Evolutionary conservation across 2,113 vertebrate species (phyloP).

Genomic region (Petrocephalus microphthalmus): DNA sequence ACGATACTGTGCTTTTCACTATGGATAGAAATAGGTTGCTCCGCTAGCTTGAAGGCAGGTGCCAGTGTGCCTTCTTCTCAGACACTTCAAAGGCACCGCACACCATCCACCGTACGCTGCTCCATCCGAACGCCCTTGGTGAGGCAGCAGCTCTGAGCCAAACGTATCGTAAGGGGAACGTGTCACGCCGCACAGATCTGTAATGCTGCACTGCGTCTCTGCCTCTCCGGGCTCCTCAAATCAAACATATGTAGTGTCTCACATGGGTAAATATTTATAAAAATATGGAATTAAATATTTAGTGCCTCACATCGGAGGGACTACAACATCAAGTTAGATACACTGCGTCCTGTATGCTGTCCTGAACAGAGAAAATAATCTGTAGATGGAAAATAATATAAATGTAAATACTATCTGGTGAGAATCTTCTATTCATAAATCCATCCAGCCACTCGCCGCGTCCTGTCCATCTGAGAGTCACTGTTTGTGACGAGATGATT

Average conservation of each 20-base stretch:
- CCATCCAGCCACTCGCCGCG: neutral
- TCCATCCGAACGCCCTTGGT: neutral
- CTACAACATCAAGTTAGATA: neutral
- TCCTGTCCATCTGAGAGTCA: neutral
- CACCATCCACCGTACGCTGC: neutral
- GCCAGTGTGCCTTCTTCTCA: neutral
- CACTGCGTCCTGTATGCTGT: neutral
- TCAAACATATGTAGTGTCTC: neutral
- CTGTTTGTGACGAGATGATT: neutral
- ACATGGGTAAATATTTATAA: slow-evolving; percentile 1
- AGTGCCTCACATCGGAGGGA: neutral
- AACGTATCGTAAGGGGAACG: neutral
- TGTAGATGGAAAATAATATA: neutral
- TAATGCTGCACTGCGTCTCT: neutral
- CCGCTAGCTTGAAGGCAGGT: neutral
- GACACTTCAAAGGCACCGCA: neutral
- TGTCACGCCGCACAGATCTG: neutral
- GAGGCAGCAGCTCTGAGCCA: neutral
- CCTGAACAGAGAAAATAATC: neutral
- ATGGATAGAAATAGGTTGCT: neutral
- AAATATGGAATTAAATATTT: neutral
- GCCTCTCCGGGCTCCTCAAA: neutral
- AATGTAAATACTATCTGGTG: slow-evolving; percentile 1
- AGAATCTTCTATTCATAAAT: neutral
- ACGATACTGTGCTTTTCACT: neutral